Percentiles rank a stretch among this genome's conserved stretches.
Conservation (phyloP, 2,797 vertebrate genomes). For the Orestias chungarensis region DNA sequence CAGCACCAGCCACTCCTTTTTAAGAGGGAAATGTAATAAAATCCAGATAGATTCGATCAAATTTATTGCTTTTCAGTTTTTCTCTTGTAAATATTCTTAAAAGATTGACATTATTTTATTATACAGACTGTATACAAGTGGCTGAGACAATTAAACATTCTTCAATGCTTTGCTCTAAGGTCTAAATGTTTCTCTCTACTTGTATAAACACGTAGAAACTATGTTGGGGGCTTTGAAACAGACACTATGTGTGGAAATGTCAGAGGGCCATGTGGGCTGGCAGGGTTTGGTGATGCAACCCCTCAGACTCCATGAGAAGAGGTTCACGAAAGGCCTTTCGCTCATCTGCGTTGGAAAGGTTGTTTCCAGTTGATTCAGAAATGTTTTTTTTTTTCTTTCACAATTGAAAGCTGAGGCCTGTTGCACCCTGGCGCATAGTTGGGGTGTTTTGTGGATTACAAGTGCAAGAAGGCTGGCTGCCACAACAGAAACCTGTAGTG, state of each 20-base stretch:
- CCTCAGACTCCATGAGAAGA: slow-evolving; percentile 44
- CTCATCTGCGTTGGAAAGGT: slow-evolving; percentile 41
- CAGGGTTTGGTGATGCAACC: slow-evolving; percentile 35
- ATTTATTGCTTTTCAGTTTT: too few relatives aligned
- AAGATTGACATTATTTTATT: too few relatives aligned
- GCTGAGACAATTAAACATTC: not conserved
- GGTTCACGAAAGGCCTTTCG: slow-evolving; percentile 23
- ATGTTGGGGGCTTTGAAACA: slow-evolving; percentile 34
- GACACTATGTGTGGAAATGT: slow-evolving; percentile 73
- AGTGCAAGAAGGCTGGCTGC: slow-evolving; percentile 3
- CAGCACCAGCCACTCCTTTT: not conserved
- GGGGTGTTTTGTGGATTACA: not conserved
- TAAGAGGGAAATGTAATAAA: not conserved
- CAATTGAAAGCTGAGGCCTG: slow-evolving; percentile 24
- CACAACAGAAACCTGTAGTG: slow-evolving; percentile 12
- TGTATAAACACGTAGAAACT: too few relatives aligned
- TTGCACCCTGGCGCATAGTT: not conserved
- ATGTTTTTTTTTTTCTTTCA: fast-evolving
- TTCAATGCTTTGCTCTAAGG: not conserved
- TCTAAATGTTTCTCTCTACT: too few relatives aligned
- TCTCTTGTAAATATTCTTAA: too few relatives aligned
- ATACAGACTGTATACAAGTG: too few relatives aligned
- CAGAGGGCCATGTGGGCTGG: slow-evolving; percentile 56
- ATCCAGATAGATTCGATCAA: not conserved
- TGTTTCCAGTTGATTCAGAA: not conserved